A percentile compares a stretch with the other conserved stretches of the same genome.
phyloP scores from a whole-genome alignment of 2,888 invertebrate genomes.

The Rhamphomyia laevipes region DNA sequence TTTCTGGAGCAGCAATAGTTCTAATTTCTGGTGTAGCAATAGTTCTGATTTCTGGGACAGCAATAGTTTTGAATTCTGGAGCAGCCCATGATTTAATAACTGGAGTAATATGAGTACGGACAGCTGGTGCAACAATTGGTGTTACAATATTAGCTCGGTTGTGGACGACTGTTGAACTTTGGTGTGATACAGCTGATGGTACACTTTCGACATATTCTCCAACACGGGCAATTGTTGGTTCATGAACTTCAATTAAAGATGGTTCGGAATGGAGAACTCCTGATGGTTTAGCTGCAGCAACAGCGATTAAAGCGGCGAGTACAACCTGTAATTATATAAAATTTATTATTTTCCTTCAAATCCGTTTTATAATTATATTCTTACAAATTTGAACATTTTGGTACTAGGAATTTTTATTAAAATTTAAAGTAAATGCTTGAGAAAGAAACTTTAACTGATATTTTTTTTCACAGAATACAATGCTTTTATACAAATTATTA shows the following conservation, averaged over 20 bases:
- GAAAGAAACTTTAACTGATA: too few species aligned
- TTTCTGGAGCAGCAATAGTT: constrained; percentile 10
- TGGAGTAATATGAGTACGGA: constrained; percentile 20
- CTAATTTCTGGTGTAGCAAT: constrained; percentile 22
- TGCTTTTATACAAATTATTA: too few species aligned
- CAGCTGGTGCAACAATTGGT: constrained; percentile 24
- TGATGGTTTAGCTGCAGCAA: constrained; percentile 16
- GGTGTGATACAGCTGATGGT: constrained; percentile 42
- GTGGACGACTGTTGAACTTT: constrained; percentile 42
- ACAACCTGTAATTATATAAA: constrained; percentile 38
- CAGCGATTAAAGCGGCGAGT: constrained; percentile 45
- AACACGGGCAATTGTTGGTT: constrained; percentile 30
- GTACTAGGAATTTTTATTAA: too few species aligned
- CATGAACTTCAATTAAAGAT: constrained; percentile 18
- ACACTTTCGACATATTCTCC: constrained; percentile 31
- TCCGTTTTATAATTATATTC: too few species aligned
- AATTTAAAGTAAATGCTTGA: too few species aligned
- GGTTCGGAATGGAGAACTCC: constrained; percentile 3
- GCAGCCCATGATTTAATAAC: background rate
- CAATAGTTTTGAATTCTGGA: background rate
- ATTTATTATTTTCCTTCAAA: background rate
- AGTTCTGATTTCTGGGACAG: background rate
- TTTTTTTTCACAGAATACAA: too few species aligned
- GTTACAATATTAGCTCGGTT: constrained; percentile 33
- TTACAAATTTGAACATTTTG: too few species aligned